Conservation (phyloP, 2,888 invertebrate genomes). For the Tetragnatha montana region DNA sequence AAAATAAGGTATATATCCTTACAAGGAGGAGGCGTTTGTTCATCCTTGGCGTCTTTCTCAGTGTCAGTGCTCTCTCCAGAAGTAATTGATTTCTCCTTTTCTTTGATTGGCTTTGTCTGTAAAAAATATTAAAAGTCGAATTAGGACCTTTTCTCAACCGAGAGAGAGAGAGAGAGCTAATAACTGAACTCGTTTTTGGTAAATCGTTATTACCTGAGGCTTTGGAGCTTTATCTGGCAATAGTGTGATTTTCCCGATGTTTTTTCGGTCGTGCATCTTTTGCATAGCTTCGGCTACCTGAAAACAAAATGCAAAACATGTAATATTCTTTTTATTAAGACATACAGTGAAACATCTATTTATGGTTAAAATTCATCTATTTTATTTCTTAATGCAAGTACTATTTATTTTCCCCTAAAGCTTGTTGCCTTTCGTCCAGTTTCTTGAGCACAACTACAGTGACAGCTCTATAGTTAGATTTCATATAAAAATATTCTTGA, state of each 20-base stretch:
- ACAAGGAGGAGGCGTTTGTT: conserved; percentile 70
- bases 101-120: conserved; percentile 18
- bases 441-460: too few species aligned
- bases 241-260: conserved; percentile 90
- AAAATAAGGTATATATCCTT: conserved; percentile 6
- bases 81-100: conserved; percentile 62
- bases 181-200: background rate
- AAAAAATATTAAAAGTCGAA: conserved; percentile 7
- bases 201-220: conserved; percentile 66
- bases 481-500: too few species aligned
- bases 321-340: background rate
- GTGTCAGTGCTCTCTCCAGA: conserved; percentile 69
- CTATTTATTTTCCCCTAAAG: background rate
- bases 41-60: conserved; percentile 67
- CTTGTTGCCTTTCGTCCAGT: too few species aligned
- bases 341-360: too few species aligned
- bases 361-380: background rate
- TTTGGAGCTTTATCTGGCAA: conserved; percentile 80
- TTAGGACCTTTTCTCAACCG: background rate
- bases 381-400: background rate
- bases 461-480: too few species aligned
- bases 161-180: background rate
- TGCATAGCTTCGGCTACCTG: conserved; percentile 93
- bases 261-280: conserved; percentile 93
- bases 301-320: conserved; percentile 3